Base-by-base conservation (phyloP, 2,888 invertebrate species). In the Lithophane semibrunnea region DNA sequence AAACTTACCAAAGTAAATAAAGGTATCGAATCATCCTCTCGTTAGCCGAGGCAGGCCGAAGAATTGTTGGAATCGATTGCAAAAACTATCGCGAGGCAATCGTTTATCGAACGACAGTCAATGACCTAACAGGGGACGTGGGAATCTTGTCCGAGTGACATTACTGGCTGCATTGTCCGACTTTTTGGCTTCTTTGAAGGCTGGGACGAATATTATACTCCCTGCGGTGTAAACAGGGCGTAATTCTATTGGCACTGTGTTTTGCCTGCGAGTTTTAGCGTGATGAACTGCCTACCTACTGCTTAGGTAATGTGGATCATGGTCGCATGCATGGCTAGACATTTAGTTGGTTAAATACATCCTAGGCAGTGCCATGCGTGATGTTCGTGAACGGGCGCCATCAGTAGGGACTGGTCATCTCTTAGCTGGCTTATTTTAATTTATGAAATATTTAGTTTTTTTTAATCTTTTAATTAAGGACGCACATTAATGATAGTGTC, bases 41-140 rank as follows among this genome's bases (percentile, higher is more conserved):
- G 94, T 95, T 95, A 95, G 92, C 86, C 89, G 88, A 88, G 89
- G 92, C 90, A 92, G 91, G 90, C 89, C 84, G 88, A 85, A 89
- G 93, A 88, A 93, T 92, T 87, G 88, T 85, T 66, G 84, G 94
- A 93, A 94, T 94, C 93, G 91, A 92, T 92, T 77, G 89, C 90
- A 94, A 95, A 94, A 94, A 93, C 87, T 78, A 83, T 87, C 91
- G 88, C 88, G 86, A 80, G 88, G 90, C 93, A 91, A 95, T 95
- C 94, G 94, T 93, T 93, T 79, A 82, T 70, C 70, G 82, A 79
- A 67, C 90, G 78, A 89, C 93, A 73, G 96, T 95, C 96, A 95
- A 92, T 92, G 96, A 95, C 96, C 96, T 88, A 89, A 42, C 68
- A 68, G 78, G 72, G 84, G 91, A 94, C 94, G 95, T 95, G 96